Conservation (phyloP, 2,797 vertebrate genomes). For the Rallus crepitans region DNA sequence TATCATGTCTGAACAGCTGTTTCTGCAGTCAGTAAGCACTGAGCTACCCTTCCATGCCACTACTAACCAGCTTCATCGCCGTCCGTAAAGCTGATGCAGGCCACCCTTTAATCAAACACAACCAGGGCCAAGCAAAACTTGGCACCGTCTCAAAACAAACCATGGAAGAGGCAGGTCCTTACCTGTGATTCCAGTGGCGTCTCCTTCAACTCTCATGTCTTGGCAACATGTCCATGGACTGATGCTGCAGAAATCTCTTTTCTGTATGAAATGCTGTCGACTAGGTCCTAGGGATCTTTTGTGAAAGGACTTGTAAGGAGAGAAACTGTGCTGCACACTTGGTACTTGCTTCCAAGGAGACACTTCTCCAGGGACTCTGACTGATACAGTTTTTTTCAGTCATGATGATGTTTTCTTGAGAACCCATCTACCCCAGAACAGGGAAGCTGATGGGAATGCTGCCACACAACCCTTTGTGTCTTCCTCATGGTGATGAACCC, state of each 20-base stretch:
- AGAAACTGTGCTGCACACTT: not conserved
- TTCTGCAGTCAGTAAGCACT: not conserved
- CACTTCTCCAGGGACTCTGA: not conserved
- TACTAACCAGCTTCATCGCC: not conserved
- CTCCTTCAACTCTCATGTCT: not conserved
- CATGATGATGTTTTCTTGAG: not conserved
- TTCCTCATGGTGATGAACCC: not conserved
- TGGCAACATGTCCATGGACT: not conserved
- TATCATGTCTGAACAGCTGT: not conserved
- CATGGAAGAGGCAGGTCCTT: not conserved
- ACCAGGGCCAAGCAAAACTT: not conserved
- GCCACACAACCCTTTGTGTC: not conserved
- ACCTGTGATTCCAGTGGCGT: not conserved
- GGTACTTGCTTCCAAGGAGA: not conserved
- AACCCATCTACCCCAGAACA: not conserved
- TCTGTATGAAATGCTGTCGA: not conserved
- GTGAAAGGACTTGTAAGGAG: not conserved
- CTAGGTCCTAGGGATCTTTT: not conserved
- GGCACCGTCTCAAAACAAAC: not conserved
- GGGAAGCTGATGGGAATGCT: not conserved
- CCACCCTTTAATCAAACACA: not conserved
- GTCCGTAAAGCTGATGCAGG: not conserved
- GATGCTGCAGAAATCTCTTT: not conserved
- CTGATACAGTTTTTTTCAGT: not conserved
- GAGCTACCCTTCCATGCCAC: not conserved